These are phyloP conservation scores for Suncus etruscus DNA, from an alignment of 2,113 vertebrate species.

Conservation along the genomic window DNA sequence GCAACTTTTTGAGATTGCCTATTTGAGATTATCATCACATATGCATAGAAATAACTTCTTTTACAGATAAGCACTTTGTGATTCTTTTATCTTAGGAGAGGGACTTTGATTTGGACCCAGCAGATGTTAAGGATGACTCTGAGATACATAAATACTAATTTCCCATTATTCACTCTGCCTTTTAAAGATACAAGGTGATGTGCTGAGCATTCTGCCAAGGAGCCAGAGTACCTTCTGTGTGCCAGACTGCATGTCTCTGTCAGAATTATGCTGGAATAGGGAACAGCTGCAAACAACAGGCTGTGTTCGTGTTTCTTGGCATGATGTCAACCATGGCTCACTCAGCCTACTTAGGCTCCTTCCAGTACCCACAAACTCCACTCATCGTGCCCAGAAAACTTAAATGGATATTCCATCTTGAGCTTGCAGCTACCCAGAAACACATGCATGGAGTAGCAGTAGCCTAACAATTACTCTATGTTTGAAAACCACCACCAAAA, in stretches of 20 bases:
- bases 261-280: not conserved
- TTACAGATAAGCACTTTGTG: not conserved
- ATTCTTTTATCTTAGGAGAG: conserved; percentile 9
- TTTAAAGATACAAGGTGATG: not conserved
- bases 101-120: conserved; percentile 3
- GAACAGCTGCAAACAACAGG: not conserved
- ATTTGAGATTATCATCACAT: not conserved
- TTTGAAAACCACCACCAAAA: conserved; percentile 25
- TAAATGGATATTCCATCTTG: not conserved
- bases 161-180: not conserved
- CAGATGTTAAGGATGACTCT: not conserved
- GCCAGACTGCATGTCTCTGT: not conserved
- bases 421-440: not conserved
- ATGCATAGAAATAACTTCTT: not conserved
- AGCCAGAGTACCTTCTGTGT: not conserved
- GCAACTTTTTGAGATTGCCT: not conserved
- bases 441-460: not conserved
- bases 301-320: not conserved
- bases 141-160: not conserved
- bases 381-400: not conserved
- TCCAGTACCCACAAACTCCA: not conserved
- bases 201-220: not conserved
- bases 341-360: not conserved
- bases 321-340: not conserved
- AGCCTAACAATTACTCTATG: conserved; percentile 15